Evolutionary conservation across 2,797 vertebrate species (phyloP), one percentile per base, ranked within the genome.

Genomic region (Decapterus maruadsi): DNA sequence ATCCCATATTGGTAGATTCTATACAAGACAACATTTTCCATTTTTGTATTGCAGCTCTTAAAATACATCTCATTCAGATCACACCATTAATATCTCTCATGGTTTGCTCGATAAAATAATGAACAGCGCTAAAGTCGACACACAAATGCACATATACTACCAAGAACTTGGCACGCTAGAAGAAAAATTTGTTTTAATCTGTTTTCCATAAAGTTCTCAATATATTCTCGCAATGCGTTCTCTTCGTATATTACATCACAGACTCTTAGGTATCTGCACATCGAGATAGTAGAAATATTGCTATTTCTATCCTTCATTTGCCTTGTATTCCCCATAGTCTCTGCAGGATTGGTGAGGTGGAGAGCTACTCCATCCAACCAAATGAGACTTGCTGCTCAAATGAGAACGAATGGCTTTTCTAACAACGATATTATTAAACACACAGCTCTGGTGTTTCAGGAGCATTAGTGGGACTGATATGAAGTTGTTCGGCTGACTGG

Each of bases 391-490:
- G 77, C 89, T 84, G 84, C 85, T 92, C 80, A 93, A 95, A 95
- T 95, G 90, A 95, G 90, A 93, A 95, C 51, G 82, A 95, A 95
- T 94, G 90, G 87, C 81, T 94, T 94, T 89, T 86, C 90, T 93
- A 92, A 93, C 91, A 83, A 87, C 68, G 80, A 86, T 92, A 92
- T 95, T 94, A 96, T 95, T 94, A 93, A 94, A 92, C 92, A 93
- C 88, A 87, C 76, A 77, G 90, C 83, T 80, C 82, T 85, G 83
- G 83, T 89, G 91, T 91, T 93, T 93, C 84, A 89, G 87, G 91
- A 67, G 75, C 89, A 94, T 94, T 93, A 94, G 90, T 72, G 80
- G 72, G 82, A 91, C 88, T 93, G 85, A 93, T 95, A 93, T 94
- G 90, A 93, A 94, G 90, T 92, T 90, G 90, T 94, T 94, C 84